Evolutionary conservation across 2,888 invertebrate genomes (phyloP), one percentile per base, ranked within the genome.

Genomic region (Orchesella flavescens): DNA sequence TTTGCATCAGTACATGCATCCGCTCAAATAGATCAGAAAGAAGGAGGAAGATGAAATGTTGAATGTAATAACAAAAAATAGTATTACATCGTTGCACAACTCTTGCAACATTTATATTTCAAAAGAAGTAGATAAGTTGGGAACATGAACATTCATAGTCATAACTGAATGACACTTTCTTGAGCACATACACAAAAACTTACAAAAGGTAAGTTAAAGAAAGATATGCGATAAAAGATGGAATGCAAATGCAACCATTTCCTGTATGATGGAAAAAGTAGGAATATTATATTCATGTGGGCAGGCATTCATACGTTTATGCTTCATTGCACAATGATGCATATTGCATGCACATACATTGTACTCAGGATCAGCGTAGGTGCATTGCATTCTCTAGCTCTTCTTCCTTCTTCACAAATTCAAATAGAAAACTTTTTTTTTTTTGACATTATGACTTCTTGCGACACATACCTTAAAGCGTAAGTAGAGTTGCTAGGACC

Each of bases 381-480:
- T 21, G 57, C 57, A 55, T n/a, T 12, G 15, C 46, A 53, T 53
- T 53, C n/a, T n/a, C 12, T n/a, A 10, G 15, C 12, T n/a, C 1
- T 10, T 53, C 4, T 53, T 5, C 15, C n/a, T n/a, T n/a, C n/a
- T n/a, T 5, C 13, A 55, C 9, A 55, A n/a, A 77, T 69, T 79
- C 65, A 46, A 79, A 72, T 72, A 46, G 53, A 77, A 69, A 72
- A n/a, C n/a, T n/a, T n/a, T 19, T 49, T 71, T 72, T 65, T 78
- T 71, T 65, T 55, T 80, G 80, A 80, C 80, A 80, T 80, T 80
- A 63, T 61, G 80, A 80, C 80, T 49, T 49, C 24, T 24, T 49
- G 12, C 71, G 23, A 53, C 71, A 24, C 21, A 12, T 23, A 46
- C 49, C 17, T 17, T n/a, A 3, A 9, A 53, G 17, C 17, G 53